phyloP scores from a whole-genome alignment of 2,113 vertebrate species.

The Murina feae region DNA sequence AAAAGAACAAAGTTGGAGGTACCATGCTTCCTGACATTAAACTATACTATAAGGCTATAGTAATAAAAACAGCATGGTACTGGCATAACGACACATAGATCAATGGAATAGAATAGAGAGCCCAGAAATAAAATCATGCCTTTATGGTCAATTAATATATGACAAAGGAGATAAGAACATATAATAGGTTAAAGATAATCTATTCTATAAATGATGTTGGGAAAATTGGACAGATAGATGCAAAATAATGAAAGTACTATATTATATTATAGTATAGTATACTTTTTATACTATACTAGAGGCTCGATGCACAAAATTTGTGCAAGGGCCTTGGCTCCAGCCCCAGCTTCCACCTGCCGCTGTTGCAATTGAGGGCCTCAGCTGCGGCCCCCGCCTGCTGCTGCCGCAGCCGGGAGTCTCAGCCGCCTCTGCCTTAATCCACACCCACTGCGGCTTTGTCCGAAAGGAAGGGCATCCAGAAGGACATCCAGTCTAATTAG shows the following conservation, averaged over 20 bases:
- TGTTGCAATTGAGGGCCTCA: too few relatives aligned
- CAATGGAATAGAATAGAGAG: not conserved
- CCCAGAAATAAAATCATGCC: not conserved
- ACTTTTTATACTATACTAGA: not conserved
- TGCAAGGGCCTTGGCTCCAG: too few relatives aligned
- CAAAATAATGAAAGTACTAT: not conserved
- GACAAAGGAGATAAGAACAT: not conserved
- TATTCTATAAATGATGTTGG: not conserved
- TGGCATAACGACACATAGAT: not conserved
- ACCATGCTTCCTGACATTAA: not conserved
- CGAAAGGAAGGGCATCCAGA: too few relatives aligned
- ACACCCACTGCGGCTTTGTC: too few relatives aligned
- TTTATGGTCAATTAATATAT: not conserved
- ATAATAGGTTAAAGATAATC: not conserved
- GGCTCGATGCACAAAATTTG: too few relatives aligned
- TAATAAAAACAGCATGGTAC: not conserved
- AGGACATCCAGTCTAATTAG: too few relatives aligned
- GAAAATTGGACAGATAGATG: not conserved
- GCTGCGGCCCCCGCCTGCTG: too few relatives aligned
- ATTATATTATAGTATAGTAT: too few relatives aligned
- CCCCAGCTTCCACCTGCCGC: too few relatives aligned
- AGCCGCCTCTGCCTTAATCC: too few relatives aligned
- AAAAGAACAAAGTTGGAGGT: not conserved
- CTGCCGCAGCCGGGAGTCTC: too few relatives aligned
- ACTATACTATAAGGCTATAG: not conserved